Evolutionary conservation across 2,113 vertebrate genomes (phyloP).

Genomic region (Rhagologus leucostigma): DNA sequence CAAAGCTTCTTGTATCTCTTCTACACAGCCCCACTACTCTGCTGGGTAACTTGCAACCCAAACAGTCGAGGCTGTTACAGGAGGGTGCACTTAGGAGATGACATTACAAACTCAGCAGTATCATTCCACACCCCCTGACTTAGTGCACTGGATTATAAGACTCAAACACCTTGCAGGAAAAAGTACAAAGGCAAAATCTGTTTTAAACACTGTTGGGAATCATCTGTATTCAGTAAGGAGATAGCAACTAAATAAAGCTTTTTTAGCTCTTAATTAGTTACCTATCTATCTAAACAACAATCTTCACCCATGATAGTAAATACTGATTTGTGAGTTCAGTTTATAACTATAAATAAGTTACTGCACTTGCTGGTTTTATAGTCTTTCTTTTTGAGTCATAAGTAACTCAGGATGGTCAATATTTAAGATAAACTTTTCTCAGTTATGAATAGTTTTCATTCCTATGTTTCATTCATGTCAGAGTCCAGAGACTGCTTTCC

Average conservation of each 20-base stretch:
- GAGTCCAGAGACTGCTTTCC: not conserved
- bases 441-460: not conserved
- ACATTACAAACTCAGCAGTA: not conserved
- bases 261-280: not conserved
- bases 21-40: not conserved
- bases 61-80: not conserved
- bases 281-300: not conserved
- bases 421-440: not conserved
- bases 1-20: not conserved
- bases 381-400: not conserved
- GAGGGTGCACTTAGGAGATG: not conserved
- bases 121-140: rapidly evolving
- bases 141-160: rapidly evolving
- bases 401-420: not conserved
- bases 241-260: not conserved
- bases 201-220: not conserved
- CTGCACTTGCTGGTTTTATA: not conserved
- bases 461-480: not conserved
- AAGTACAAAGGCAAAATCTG: not conserved
- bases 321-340: too few relatives aligned
- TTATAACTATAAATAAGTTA: not conserved
- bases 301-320: not conserved
- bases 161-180: not conserved
- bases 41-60: not conserved
- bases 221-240: not conserved